These are phyloP conservation scores for Onychorhynchus coronatus DNA, from an alignment of 2,113 vertebrate genomes.

Conservation along the genomic window DNA sequence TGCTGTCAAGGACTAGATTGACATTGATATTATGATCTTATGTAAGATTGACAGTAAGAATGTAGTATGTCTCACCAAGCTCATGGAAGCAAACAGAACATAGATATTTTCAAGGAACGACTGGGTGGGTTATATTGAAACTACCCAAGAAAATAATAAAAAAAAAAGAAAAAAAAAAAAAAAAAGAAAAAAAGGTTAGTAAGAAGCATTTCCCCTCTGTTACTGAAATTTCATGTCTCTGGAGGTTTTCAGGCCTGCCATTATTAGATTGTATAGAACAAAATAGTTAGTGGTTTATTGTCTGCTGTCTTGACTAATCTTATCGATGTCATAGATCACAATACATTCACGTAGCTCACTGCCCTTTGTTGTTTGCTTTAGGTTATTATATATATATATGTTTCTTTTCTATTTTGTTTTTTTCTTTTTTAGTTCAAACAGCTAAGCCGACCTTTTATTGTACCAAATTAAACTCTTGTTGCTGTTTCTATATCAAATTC, in stretches of 20 bases:
- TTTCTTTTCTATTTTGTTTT: background rate
- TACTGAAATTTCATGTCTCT: background rate
- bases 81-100: background rate
- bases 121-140: background rate
- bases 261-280: background rate
- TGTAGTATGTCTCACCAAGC: background rate
- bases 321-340: background rate
- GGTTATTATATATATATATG: background rate
- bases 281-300: background rate
- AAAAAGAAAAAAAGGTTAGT: accelerated
- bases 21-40: background rate
- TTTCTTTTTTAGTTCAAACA: background rate
- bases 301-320: background rate
- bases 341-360: background rate
- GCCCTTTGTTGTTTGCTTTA: background rate
- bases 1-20: background rate
- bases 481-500: background rate
- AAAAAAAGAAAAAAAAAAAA: no score
- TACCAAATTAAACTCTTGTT: background rate
- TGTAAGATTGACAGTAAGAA: background rate
- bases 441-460: background rate
- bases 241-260: background rate
- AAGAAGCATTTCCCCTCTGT: background rate
- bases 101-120: background rate
- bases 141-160: background rate